Evolutionary conservation across 2,888 invertebrate genomes (phyloP).

Genomic region (Kryphioiulus occultus): DNA sequence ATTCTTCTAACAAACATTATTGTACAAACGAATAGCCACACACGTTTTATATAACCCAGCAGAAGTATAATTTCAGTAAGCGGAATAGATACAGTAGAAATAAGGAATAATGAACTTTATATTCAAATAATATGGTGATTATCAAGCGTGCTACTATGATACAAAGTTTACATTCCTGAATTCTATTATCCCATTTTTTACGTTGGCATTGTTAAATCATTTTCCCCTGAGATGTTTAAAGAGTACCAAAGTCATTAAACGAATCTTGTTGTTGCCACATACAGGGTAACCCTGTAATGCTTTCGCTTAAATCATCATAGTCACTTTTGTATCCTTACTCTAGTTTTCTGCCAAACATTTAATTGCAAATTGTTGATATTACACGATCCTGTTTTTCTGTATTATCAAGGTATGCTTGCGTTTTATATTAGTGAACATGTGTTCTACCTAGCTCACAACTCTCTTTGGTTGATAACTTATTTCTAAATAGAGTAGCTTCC

Average conservation of each 20-base stretch:
- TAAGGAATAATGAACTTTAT: neutral
- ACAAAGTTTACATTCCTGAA: neutral
- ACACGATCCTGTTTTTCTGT: too few species aligned
- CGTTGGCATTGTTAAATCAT: neutral
- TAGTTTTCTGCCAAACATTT: too few species aligned
- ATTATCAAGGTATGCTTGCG: too few species aligned
- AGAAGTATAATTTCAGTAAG: neutral
- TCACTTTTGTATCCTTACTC: neutral
- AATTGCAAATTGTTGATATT: too few species aligned
- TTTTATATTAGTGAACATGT: too few species aligned
- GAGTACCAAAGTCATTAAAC: neutral
- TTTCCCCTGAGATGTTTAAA: neutral
- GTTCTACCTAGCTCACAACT: too few species aligned
- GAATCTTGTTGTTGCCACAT: neutral
- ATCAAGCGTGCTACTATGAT: neutral
- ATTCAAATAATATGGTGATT: neutral
- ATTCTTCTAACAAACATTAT: neutral
- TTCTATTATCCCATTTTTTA: neutral
- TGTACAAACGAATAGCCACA: neutral
- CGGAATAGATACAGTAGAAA: neutral
- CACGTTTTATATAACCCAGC: neutral
- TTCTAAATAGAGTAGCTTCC: too few species aligned
- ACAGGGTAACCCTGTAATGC: neutral
- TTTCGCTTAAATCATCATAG: neutral
- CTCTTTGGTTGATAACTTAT: too few species aligned